Conservation (phyloP, 2,888 invertebrate genomes). For the Tetropium fuscum region DNA sequence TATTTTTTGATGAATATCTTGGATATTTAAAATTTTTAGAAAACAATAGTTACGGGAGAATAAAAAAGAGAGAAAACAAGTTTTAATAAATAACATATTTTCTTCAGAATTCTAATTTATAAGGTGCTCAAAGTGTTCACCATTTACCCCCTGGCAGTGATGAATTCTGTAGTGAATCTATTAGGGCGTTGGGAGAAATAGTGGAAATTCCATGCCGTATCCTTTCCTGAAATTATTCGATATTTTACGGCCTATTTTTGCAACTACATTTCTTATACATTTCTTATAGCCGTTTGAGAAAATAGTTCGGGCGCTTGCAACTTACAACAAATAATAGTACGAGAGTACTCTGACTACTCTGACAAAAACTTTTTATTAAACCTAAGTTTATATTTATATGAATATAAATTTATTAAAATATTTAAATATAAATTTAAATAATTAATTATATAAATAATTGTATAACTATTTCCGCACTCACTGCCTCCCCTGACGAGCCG, state of each 20-base stretch:
- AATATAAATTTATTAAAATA: too few relatives aligned
- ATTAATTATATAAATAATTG: too few relatives aligned
- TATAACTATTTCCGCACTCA: too few relatives aligned
- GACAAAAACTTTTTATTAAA: too few relatives aligned
- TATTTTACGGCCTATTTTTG: not conserved
- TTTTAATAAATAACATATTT: not conserved
- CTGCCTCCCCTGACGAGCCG: too few relatives aligned
- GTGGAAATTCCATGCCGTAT: not conserved
- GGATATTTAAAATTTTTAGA: not conserved
- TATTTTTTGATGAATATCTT: not conserved
- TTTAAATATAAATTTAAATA: too few relatives aligned
- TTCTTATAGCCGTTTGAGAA: too few relatives aligned
- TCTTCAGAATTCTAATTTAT: conserved; percentile 2
- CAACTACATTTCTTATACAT: too few relatives aligned
- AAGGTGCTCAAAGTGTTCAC: not conserved
- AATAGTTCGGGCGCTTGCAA: too few relatives aligned
- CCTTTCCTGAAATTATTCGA: not conserved
- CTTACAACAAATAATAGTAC: too few relatives aligned
- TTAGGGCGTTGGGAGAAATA: not conserved
- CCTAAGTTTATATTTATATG: too few relatives aligned
- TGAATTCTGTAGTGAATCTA: not conserved
- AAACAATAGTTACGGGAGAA: not conserved
- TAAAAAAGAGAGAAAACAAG: not conserved
- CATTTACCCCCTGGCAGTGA: conserved; percentile 1
- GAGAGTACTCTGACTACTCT: too few relatives aligned